phyloP scores from a whole-genome alignment of 2,113 vertebrate genomes.

The Eolophus roseicapilla region DNA sequence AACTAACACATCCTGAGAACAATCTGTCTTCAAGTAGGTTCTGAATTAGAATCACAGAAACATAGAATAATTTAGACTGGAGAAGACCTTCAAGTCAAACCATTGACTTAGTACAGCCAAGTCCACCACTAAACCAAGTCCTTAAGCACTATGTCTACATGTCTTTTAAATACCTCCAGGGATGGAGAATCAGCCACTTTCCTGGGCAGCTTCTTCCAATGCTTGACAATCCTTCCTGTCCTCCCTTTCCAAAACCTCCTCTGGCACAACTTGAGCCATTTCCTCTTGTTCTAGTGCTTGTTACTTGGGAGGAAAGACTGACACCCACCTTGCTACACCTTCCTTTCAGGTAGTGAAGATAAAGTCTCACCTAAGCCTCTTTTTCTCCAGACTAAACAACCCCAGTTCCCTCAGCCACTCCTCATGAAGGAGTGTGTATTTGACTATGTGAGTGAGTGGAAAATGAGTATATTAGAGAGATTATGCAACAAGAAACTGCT shows the following conservation, averaged over 20 bases:
- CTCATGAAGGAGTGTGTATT: not conserved
- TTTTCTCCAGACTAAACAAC: not conserved
- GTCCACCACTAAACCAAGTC: not conserved
- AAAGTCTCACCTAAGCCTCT: not conserved
- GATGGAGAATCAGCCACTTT: not conserved
- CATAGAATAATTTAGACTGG: not conserved
- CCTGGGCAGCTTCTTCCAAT: not conserved
- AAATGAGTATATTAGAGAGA: not conserved
- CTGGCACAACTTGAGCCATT: not conserved
- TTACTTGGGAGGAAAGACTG: not conserved
- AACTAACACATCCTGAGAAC: not conserved
- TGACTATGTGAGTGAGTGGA: not conserved
- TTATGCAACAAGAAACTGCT: not conserved
- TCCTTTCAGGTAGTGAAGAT: not conserved
- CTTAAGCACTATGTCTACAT: not conserved
- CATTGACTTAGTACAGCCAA: not conserved
- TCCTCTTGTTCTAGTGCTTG: not conserved
- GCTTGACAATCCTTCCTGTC: not conserved
- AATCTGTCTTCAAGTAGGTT: not conserved
- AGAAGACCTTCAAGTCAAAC: not conserved
- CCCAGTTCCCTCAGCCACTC: not conserved
- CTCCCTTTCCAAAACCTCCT: not conserved
- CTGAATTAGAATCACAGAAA: not conserved
- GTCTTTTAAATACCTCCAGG: not conserved
- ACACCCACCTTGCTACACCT: accelerated